Base-by-base conservation (phyloP, 2,888 invertebrate species). In the Cantharis rufa region DNA sequence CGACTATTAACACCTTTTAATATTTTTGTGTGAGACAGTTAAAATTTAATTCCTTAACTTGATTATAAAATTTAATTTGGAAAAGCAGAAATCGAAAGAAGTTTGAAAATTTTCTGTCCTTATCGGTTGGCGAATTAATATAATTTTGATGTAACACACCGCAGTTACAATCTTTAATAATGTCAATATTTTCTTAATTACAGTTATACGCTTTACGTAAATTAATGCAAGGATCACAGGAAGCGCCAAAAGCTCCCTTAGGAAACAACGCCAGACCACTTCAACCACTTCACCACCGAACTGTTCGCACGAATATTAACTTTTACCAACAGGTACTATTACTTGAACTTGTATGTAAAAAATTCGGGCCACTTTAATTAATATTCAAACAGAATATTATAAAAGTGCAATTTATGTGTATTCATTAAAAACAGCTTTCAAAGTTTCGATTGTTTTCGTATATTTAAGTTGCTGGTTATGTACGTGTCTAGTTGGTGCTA, bases 241-340 rank as follows among this genome's bases (percentile, higher is more conserved):
- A 91, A 85, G 93, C 94, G 71, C 96, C 96, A 21, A 97, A 97
- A 88, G 96, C 96, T 27, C 96, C 96, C 16, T 91, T 98, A 87
- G 97, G 96, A 79, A 97, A 97, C 91, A 98, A 98, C 89, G 96
- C 96, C 80, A 91, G 98, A 81, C 98, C 98, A n/a, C 91, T 96
- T 74, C 97, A 97, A 89, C 94, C 94, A 28, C 91, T 98, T 73
- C 95, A 98, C 88, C 96, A 97, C 87, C 92, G 98, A 86, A 96
- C 98, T 75, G 94, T 98, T 86, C 92, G 98, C 86, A 98, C 98
- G 83, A 99, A 99, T 89, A 98, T 99, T 88, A 97, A 98, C 90
- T 98, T 98, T 90, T 94, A 92, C 89, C 94, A 93, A 87, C 84
- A 85, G 76, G 85, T 78, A 78, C 71, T 63, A 62, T 66, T 69